phyloP scores from a whole-genome alignment of 2,888 invertebrate species.

The Anticlea derivata region DNA sequence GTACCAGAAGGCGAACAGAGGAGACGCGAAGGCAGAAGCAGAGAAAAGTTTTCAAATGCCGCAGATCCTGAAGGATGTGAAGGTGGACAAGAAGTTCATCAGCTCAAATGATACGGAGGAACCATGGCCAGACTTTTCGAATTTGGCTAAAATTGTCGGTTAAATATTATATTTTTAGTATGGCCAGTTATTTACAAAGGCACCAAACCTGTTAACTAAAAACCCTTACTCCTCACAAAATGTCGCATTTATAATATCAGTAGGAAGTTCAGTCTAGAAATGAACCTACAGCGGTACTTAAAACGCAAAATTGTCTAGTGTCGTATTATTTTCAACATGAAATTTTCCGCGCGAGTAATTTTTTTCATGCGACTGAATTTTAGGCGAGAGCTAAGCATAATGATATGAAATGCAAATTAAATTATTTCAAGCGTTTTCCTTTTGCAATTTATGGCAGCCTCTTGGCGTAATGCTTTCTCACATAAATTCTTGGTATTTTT shows the following conservation, averaged over 20 bases:
- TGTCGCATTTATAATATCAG: too few species aligned
- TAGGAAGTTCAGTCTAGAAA: too few species aligned
- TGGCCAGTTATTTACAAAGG: too few species aligned
- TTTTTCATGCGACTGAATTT: slow-evolving; percentile 40
- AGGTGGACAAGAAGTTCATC: slow-evolving; percentile 49
- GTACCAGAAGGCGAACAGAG: slow-evolving; percentile 49
- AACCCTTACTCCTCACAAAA: too few species aligned
- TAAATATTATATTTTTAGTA: background rate
- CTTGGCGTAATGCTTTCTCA: slow-evolving; percentile 34
- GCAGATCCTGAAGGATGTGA: slow-evolving; percentile 42
- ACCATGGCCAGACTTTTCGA: slow-evolving; percentile 70
- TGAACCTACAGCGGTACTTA: slow-evolving; percentile 1
- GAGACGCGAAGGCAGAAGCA: slow-evolving; percentile 39
- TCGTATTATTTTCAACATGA: slow-evolving; percentile 29
- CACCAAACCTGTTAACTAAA: too few species aligned
- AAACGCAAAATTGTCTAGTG: slow-evolving; percentile 38
- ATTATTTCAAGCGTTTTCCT: slow-evolving; percentile 38
- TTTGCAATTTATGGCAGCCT: slow-evolving; percentile 36
- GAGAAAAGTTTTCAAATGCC: background rate
- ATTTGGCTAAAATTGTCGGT: slow-evolving; percentile 71
- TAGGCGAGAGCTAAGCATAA: slow-evolving; percentile 30
- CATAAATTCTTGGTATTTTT: slow-evolving; percentile 34
- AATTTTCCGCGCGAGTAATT: slow-evolving; percentile 38
- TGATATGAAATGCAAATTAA: slow-evolving; percentile 41
- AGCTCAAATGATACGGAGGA: slow-evolving; percentile 65